Evolutionary conservation across 2,113 vertebrate species (phyloP).

Genomic region (Zosterops japonicus): DNA sequence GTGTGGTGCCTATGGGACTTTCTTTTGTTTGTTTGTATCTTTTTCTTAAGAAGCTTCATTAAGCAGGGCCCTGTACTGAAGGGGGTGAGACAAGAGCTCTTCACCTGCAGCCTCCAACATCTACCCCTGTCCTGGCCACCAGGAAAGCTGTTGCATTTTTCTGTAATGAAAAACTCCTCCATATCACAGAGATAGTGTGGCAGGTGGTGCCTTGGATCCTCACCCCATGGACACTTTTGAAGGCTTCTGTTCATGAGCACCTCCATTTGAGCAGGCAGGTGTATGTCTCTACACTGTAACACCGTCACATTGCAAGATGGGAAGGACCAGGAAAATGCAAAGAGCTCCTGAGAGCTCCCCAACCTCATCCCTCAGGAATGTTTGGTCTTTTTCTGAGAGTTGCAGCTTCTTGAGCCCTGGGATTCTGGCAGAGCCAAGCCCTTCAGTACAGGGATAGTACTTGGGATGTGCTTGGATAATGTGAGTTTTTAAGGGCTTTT

Average conservation of each 20-base stretch:
- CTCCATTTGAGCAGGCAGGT: not conserved
- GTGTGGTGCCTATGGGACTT: not conserved
- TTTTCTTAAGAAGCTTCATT: not conserved
- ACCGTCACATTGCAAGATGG: not conserved
- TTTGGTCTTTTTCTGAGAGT: not conserved
- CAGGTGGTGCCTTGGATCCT: not conserved
- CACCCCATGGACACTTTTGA: not conserved
- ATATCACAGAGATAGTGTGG: not conserved
- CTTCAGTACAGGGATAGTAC: not conserved
- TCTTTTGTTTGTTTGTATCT: not conserved
- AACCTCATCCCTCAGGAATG: not conserved
- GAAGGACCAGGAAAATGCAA: not conserved
- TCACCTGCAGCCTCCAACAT: not conserved
- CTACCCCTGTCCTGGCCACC: accelerated
- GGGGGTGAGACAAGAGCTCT: not conserved
- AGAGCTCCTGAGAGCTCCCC: not conserved
- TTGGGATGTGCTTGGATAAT: not conserved
- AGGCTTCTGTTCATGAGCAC: not conserved
- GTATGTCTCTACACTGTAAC: not conserved
- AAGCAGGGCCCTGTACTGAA: not conserved
- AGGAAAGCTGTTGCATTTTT: not conserved
- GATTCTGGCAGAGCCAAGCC: not conserved
- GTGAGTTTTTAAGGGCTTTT: not conserved
- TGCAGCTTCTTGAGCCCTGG: not conserved
- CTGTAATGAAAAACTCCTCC: not conserved